phyloP scores from a whole-genome alignment of 2,797 vertebrate genomes.

The Myioborus miniatus region DNA sequence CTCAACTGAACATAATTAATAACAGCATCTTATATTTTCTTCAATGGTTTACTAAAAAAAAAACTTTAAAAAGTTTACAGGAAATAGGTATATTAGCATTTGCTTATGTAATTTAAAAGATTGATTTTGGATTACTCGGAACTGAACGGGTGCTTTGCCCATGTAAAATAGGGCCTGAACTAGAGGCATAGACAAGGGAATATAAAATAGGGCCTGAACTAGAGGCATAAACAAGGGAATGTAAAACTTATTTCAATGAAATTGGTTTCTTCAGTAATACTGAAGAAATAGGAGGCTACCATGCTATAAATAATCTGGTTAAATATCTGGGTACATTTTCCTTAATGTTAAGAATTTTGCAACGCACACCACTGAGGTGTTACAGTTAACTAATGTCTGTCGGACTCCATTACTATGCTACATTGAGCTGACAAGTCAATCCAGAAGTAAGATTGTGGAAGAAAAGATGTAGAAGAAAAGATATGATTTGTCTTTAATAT shows the following conservation, averaged over 20 bases:
- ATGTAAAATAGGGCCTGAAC: not conserved
- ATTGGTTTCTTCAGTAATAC: not conserved
- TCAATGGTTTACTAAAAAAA: not conserved
- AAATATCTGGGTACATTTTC: not conserved
- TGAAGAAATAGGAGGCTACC: not conserved
- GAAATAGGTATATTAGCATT: not conserved
- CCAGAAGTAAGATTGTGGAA: not conserved
- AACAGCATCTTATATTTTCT: not conserved
- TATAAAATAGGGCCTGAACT: not conserved
- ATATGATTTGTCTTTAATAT: not conserved
- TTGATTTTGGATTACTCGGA: not conserved
- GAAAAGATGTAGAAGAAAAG: not conserved
- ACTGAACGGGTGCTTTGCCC: not conserved
- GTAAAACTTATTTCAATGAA: not conserved
- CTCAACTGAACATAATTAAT: not conserved
- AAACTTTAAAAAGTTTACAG: not conserved
- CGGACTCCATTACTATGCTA: not conserved
- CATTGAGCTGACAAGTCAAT: not conserved
- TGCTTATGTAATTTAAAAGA: not conserved
- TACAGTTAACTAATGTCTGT: not conserved
- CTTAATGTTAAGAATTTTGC: not conserved
- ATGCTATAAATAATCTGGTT: not conserved
- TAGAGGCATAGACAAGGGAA: not conserved
- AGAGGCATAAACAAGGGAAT: not conserved
- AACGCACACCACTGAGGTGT: not conserved